Evolutionary conservation across 2,888 invertebrate species (phyloP).

Genomic region (Morpho helenor): DNA sequence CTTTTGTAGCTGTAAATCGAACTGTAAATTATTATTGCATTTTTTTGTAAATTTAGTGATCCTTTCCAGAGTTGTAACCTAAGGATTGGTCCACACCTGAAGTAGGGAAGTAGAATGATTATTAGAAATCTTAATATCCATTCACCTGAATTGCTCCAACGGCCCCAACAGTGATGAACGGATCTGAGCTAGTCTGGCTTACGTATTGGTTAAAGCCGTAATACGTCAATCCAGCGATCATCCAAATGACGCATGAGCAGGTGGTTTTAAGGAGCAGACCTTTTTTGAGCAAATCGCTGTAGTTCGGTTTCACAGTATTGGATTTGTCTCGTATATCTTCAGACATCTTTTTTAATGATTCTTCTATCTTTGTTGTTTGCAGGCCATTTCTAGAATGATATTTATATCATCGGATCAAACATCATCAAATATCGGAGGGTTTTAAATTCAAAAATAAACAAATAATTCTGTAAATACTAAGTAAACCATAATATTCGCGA

Average conservation of each 20-base stretch:
- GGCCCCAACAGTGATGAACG: constrained; percentile 88
- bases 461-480: no score
- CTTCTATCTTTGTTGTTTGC: constrained; percentile 66
- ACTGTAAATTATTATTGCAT: no score
- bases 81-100: no score
- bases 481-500: no score
- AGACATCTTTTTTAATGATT: constrained; percentile 54
- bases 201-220: constrained; percentile 92
- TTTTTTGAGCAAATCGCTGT: constrained; percentile 82
- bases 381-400: constrained; percentile 64
- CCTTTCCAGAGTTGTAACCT: no score
- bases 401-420: no score
- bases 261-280: constrained; percentile 82
- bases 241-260: constrained; percentile 86
- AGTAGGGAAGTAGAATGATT: no score
- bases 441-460: no score
- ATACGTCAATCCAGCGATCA: constrained; percentile 89
- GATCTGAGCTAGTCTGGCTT: constrained; percentile 87
- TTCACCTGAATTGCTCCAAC: constrained; percentile 72
- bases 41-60: no score
- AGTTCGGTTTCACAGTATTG: constrained; percentile 59
- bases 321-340: constrained; percentile 41
- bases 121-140: neutral
- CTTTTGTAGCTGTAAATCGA: no score
- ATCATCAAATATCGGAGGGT: no score